Conservation (phyloP, 2,113 vertebrate species). For the Ophthalmolycus amberensis region DNA sequence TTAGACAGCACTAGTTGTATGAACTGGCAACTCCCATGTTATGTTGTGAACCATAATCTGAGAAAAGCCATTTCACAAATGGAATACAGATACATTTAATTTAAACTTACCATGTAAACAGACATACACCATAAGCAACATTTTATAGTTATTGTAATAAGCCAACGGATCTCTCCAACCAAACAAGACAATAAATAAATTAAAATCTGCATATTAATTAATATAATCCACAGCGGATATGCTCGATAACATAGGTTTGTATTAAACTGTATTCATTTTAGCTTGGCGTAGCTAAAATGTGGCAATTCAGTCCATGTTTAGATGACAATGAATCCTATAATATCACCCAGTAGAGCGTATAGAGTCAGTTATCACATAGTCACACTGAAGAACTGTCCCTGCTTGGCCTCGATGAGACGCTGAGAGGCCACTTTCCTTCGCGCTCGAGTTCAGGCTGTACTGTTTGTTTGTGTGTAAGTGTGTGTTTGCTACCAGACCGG, state of each 20-base stretch:
- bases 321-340: not conserved
- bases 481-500: conserved; percentile 40
- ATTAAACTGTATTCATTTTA: not conserved
- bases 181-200: not conserved
- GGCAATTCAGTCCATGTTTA: not conserved
- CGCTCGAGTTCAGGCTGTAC: conserved; percentile 14
- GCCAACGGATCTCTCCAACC: not conserved
- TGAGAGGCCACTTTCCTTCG: conserved; percentile 33
- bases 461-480: conserved; percentile 43
- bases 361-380: conserved; percentile 7
- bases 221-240: not conserved
- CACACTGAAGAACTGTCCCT: not conserved
- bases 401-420: conserved; percentile 2
- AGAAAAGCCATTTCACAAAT: not conserved
- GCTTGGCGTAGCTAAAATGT: not conserved
- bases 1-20: not conserved
- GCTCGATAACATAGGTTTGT: not conserved
- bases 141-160: not conserved
- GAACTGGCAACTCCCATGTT: not conserved
- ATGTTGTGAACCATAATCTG: not conserved
- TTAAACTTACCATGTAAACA: not conserved
- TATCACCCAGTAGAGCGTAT: not conserved
- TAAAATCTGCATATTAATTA: not conserved
- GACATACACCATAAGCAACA: not conserved
- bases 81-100: not conserved